Evolutionary conservation across 2,797 vertebrate species (phyloP).

Genomic region (Threskiornis aethiopicus): DNA sequence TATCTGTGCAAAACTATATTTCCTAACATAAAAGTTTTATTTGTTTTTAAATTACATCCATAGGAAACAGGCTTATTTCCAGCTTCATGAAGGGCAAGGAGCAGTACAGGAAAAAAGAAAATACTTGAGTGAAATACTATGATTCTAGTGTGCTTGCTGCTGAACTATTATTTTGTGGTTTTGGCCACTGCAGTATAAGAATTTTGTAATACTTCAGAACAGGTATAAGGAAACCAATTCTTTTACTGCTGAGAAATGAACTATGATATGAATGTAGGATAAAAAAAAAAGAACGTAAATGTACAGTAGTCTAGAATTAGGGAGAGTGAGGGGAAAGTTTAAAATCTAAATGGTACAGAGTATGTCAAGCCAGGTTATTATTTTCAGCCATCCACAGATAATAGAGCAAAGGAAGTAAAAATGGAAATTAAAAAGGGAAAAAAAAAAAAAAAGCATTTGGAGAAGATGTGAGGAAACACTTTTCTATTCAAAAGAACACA

Average conservation of each 20-base stretch:
- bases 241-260: conserved; percentile 45
- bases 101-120: neutral
- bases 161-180: conserved; percentile 43
- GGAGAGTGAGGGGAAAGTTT: conserved; percentile 4
- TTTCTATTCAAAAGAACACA: conserved; percentile 45
- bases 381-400: conserved; percentile 44
- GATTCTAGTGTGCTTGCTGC: conserved; percentile 13
- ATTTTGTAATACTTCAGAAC: conserved; percentile 38
- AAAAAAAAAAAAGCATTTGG: neutral
- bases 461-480: conserved; percentile 23
- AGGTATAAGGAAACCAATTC: conserved; percentile 36
- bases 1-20: neutral
- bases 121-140: neutral
- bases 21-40: conserved; percentile 37
- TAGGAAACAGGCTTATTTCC: conserved; percentile 39
- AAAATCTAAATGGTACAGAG: conserved; percentile 20
- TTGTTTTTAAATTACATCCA: conserved; percentile 36
- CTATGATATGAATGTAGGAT: conserved; percentile 17
- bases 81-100: neutral
- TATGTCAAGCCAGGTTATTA: conserved; percentile 46
- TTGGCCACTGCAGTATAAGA: conserved; percentile 24
- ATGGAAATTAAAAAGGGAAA: conserved; percentile 36
- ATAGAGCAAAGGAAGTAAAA: conserved; percentile 28
- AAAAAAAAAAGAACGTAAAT: neutral
- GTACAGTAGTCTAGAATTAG: conserved; percentile 35